Base-by-base conservation (phyloP, 2,113 vertebrate species). In the Eulemur rufifrons region DNA sequence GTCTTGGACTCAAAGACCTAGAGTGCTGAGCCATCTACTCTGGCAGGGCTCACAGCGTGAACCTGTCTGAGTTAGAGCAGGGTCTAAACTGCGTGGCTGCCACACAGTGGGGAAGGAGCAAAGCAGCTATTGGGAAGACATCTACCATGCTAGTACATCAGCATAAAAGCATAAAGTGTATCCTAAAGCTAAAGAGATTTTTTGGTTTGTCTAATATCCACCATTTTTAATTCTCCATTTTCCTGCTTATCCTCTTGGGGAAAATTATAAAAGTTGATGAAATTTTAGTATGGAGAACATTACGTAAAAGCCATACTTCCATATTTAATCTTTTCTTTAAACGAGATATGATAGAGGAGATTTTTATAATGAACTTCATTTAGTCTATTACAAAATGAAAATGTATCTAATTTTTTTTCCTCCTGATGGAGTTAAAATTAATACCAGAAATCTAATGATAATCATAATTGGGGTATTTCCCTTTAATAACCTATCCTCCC, bases 301-400 rank as follows among this genome's bases (percentile, higher is more conserved):
- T 56, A 25, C 32, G 23, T 78, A 84, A 59, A 61, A 92, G 42
- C 54, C 32, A 6, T 85, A 52, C 45, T 92, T 89, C 32, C 56
- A 86, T 54, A 63, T 52, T 80, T 84, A 69, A 47, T 76, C 42
- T 74, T 84, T 64, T 78, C 96, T 74, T 69, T 42, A 95, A 88
- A 47, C 61, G 63, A 96, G 8, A 74, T 64, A 32, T 54, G 45
- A 37, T 50, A 50, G 18, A 86, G 27, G 32, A 68, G 14, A 3
- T 69, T 61, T 92, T 85, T 77, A 76, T 20, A 54, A 71, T 56
- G n/a, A 52, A 15, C 52, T 25, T 25, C 66, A 52, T 45, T 73
- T 80, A 59, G 68, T 66, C 50, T n/a, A 47, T 56, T 89, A 21
- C 63, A 91, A 63, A 89, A 66, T 54, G 29, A 89, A 85, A 88